phyloP scores from a whole-genome alignment of 2,113 vertebrate genomes.

The Xiphophorus couchianus region DNA sequence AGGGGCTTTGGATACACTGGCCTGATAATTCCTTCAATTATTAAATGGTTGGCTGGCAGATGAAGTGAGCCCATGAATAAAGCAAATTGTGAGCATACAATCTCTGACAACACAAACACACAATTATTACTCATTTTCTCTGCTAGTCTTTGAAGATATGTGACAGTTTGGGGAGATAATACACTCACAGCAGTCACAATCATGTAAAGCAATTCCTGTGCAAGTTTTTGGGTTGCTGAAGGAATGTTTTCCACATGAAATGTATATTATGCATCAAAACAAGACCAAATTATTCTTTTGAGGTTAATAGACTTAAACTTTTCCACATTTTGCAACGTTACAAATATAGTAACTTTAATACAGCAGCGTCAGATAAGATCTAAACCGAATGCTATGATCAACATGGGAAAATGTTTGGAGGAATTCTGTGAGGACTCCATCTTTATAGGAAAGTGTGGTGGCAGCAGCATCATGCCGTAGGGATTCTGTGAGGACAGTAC shows the following conservation, averaged over 20 bases:
- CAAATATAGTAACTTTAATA: too few relatives aligned
- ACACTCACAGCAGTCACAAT: not conserved
- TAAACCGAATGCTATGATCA: too few relatives aligned
- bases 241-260: not conserved
- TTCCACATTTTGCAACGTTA: too few relatives aligned
- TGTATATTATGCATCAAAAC: not conserved
- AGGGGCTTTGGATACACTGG: slow-evolving; percentile 73
- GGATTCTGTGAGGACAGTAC: too few relatives aligned
- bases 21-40: slow-evolving; percentile 80
- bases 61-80: slow-evolving; percentile 72
- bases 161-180: not conserved
- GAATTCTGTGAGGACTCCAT: too few relatives aligned
- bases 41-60: slow-evolving; percentile 73
- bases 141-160: slow-evolving; percentile 56
- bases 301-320: too few relatives aligned
- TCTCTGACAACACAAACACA: slow-evolving; percentile 60
- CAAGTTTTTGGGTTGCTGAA: not conserved
- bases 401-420: too few relatives aligned
- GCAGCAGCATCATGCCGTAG: too few relatives aligned
- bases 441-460: too few relatives aligned
- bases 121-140: slow-evolving; percentile 55
- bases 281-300: not conserved
- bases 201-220: not conserved
- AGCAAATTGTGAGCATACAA: slow-evolving; percentile 65
- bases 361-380: too few relatives aligned